Base-by-base conservation (phyloP, 2,797 vertebrate species). In the Allenopithecus nigroviridis region DNA sequence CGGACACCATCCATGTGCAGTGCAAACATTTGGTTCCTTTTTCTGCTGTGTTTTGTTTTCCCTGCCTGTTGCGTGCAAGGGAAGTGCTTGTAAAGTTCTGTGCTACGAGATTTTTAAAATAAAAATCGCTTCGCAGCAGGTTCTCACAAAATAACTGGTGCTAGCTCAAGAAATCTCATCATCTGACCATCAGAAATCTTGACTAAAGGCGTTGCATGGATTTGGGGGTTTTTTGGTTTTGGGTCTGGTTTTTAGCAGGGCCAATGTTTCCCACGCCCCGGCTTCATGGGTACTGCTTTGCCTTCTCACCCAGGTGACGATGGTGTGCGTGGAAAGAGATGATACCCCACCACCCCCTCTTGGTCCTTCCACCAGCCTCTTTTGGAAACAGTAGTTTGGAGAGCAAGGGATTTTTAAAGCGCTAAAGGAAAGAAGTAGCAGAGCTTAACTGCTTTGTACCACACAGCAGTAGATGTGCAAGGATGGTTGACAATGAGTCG, bases 141-240 rank as follows among this genome's bases (percentile, higher is more conserved):
- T 98, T 98, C 96, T 98, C 90, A 87, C 84, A 93, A 93, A 96
- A 97, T 96, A 96, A 98, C 93, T 98, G 98, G 99, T 99, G 98
- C 98, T 99, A 98, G 97, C 98, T 97, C 91, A 96, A 96, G 91
- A 97, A 97, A 94, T 53, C 96, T 53, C 96, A 28, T 91, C 76
- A 55, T 79, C 84, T 95, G 53, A 91, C 87, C 90, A 64, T 97
- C 33, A 33, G 92, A 76, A 92, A 93, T 97, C 96, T 88, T 80
- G 79, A 91, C 75, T 43, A 70, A 74, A 91, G 89, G 83, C 84
- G 83, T 95, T 95, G 53, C 57, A 0, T 79, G 74, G 96, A 53
- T 93, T 88, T n/a, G 83, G 75, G 86, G 87, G 30, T 53, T 80
- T 89, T 59, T 85, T 83, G 76, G 91, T 75, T 46, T 85, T 57